Conservation (phyloP, 2,888 invertebrate species). For the Drosophila phalerata region DNA sequence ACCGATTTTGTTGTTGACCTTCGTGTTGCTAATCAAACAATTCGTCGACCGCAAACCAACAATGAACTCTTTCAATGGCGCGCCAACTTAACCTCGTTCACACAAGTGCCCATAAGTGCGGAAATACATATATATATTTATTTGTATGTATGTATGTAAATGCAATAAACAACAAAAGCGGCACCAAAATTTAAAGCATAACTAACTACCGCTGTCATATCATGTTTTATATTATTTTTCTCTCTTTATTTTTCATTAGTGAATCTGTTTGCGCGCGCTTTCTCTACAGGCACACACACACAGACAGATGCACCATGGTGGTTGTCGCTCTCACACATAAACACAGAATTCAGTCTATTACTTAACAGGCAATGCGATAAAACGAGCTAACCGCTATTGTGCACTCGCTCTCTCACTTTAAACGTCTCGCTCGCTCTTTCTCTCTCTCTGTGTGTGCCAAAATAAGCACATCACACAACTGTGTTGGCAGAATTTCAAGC, state of each 20-base stretch:
- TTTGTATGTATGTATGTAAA: conserved; percentile 13
- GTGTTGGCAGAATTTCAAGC: background rate
- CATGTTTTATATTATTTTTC: conserved; percentile 36
- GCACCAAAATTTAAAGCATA: conserved; percentile 27
- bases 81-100: conserved; percentile 65
- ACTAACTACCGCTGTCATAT: conserved; percentile 36
- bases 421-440: background rate
- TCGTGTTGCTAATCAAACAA: conserved; percentile 62
- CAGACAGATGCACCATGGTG: conserved; percentile 15
- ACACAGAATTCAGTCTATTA: conserved; percentile 63
- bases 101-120: conserved; percentile 49
- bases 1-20: conserved; percentile 69
- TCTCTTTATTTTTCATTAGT: conserved; percentile 48
- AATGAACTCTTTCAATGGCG: conserved; percentile 75
- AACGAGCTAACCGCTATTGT: conserved; percentile 38
- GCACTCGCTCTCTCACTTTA: conserved; percentile 13
- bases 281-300: conserved; percentile 55
- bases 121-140: conserved; percentile 38
- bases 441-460: conserved; percentile 22
- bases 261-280: conserved; percentile 76
- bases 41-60: conserved; percentile 43
- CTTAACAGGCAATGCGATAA: conserved; percentile 66
- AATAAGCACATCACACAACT: conserved; percentile 31
- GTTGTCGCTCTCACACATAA: conserved; percentile 36
- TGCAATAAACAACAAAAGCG: conserved; percentile 19